phyloP scores from a whole-genome alignment of 2,113 vertebrate species.

The Butastur rufipennis region DNA sequence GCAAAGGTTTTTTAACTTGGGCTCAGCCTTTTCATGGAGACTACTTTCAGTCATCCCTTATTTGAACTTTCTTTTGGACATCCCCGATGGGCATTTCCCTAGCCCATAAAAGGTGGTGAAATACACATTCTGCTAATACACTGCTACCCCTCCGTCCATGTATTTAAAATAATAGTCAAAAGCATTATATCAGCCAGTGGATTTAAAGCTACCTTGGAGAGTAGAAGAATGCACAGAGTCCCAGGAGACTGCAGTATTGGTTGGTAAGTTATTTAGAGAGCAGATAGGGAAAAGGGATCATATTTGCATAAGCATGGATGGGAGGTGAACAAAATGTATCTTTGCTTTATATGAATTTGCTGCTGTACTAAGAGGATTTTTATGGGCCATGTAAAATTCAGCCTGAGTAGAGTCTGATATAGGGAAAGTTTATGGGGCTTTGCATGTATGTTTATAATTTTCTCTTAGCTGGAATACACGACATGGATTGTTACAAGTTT shows the following conservation, averaged over 20 bases:
- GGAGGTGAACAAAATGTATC: neutral
- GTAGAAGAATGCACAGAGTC: neutral
- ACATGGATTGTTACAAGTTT: neutral
- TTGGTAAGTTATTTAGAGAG: neutral
- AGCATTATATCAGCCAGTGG: neutral
- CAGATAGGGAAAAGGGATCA: neutral
- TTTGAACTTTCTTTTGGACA: neutral
- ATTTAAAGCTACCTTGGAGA: conserved; percentile 7
- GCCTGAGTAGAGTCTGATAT: neutral
- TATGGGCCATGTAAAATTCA: neutral
- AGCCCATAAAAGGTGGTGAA: neutral
- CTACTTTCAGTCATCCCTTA: neutral
- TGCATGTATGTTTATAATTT: neutral
- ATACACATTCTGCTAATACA: neutral
- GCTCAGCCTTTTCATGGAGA: neutral
- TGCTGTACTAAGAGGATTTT: neutral
- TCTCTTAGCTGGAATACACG: neutral
- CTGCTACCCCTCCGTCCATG: neutral
- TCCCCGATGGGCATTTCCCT: neutral
- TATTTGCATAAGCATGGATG: neutral
- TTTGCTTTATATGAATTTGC: neutral
- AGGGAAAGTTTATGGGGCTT: neutral
- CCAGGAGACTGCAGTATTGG: neutral
- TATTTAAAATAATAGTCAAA: neutral
- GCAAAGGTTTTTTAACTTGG: neutral